These are phyloP conservation scores for Vollenhovia emeryi DNA, from an alignment of 1,140 invertebrate genomes.

Conservation along the genomic window DNA sequence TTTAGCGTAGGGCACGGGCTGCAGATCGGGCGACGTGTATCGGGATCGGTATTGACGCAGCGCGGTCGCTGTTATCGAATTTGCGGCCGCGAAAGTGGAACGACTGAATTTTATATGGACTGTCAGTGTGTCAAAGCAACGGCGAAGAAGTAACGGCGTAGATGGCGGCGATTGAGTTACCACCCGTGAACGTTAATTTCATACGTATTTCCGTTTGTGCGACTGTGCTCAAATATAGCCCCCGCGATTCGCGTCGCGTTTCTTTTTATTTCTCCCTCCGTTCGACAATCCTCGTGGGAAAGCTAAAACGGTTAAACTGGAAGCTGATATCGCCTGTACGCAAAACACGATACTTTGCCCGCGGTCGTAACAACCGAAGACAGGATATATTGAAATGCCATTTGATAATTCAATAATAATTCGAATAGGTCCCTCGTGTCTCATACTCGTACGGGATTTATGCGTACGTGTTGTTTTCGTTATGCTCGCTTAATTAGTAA, in stretches of 20 bases:
- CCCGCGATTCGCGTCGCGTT: neutral
- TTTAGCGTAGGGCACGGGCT: conserved; percentile 18
- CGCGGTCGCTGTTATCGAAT: conserved; percentile 50
- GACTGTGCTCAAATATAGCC: neutral
- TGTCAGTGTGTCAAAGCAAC: conserved; percentile 51
- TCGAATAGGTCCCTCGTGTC: neutral
- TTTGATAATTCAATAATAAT: neutral
- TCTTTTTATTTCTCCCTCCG: conserved; percentile 11
- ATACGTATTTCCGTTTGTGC: conserved; percentile 34
- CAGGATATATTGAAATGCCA: conserved; percentile 29
- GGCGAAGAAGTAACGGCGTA: conserved; percentile 24
- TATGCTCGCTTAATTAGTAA: neutral
- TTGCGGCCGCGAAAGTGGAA: conserved; percentile 54
- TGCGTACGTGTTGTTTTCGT: neutral
- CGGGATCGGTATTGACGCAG: conserved; percentile 51
- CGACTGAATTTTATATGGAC: conserved; percentile 52
- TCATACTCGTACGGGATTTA: neutral
- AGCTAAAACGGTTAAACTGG: conserved; percentile 38
- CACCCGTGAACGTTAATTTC: conserved; percentile 40
- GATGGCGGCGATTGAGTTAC: conserved; percentile 46
- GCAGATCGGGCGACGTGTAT: conserved; percentile 42
- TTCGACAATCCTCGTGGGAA: conserved; percentile 38
- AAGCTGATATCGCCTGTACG: conserved; percentile 10
- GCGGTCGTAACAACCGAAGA: conserved; percentile 5
- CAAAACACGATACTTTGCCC: conserved; percentile 8